phyloP scores from a whole-genome alignment of 2,888 invertebrate species.

The Tridacna crocea region DNA sequence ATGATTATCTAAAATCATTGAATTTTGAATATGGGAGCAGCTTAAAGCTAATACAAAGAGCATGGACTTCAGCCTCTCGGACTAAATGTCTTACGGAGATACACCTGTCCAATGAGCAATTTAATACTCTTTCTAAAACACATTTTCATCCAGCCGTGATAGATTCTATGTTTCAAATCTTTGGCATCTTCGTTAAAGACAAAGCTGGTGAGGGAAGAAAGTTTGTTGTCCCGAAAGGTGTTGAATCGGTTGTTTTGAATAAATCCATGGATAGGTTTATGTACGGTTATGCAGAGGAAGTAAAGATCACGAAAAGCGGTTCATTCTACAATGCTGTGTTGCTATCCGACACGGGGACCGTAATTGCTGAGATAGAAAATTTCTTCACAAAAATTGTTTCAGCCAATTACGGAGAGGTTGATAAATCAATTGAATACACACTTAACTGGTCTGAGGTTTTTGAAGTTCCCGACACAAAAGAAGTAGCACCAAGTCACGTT shows the following conservation, averaged over 20 bases:
- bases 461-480: neutral
- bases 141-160: slow-evolving; percentile 68
- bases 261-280: slow-evolving; percentile 58
- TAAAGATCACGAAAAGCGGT: slow-evolving; percentile 48
- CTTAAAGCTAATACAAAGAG: slow-evolving; percentile 44
- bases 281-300: slow-evolving; percentile 61
- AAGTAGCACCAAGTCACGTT: neutral
- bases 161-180: slow-evolving; percentile 68
- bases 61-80: slow-evolving; percentile 55
- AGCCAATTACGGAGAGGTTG: neutral
- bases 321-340: slow-evolving; percentile 64
- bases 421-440: slow-evolving; percentile 2
- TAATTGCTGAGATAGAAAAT: slow-evolving; percentile 67
- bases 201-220: slow-evolving; percentile 36
- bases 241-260: slow-evolving; percentile 54
- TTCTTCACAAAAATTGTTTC: slow-evolving; percentile 46
- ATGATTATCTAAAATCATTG: slow-evolving; percentile 39
- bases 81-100: slow-evolving; percentile 58
- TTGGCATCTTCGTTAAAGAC: slow-evolving; percentile 45
- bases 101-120: slow-evolving; percentile 48
- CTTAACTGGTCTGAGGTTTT: neutral
- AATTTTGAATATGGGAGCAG: slow-evolving; percentile 57
- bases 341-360: slow-evolving; percentile 58
- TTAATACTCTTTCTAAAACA: slow-evolving; percentile 51
- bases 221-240: slow-evolving; percentile 58